These are phyloP conservation scores for Sphenodon punctatus DNA, from an alignment of 2,797 vertebrate genomes.

Conservation along the genomic window DNA sequence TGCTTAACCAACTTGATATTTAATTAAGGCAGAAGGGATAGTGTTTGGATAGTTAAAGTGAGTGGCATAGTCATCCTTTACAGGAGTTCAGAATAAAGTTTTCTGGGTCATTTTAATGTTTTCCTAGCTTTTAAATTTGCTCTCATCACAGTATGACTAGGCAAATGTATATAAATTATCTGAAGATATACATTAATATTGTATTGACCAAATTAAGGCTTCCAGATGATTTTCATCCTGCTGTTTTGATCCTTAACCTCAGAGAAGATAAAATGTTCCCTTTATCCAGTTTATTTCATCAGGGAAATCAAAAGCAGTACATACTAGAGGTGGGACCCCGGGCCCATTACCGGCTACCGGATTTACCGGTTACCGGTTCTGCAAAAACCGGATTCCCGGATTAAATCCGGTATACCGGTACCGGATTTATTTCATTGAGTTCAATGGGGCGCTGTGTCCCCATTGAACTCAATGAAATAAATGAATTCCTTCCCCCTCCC, in stretches of 20 bases:
- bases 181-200: not conserved
- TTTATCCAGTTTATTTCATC: too few species aligned
- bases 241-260: not conserved
- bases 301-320: too few species aligned
- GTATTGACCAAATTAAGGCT: not conserved
- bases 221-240: not conserved
- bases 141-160: not conserved
- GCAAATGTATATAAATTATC: not conserved
- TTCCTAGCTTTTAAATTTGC: not conserved
- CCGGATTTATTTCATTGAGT: too few species aligned
- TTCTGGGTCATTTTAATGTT: not conserved
- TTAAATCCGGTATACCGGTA: too few species aligned
- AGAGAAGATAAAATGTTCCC: not conserved
- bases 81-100: not conserved
- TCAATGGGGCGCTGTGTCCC: too few species aligned
- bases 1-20: constrained; percentile 40
- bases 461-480: too few species aligned
- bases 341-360: too few species aligned
- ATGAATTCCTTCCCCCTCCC: too few species aligned
- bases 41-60: not conserved
- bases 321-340: too few species aligned
- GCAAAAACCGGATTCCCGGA: too few species aligned
- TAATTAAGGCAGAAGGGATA: constrained; percentile 49
- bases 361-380: too few species aligned
- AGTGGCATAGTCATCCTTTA: not conserved